Evolutionary conservation across 2,888 invertebrate genomes (phyloP), one percentile per base, ranked within the genome.

Genomic region (Phengaris arion): DNA sequence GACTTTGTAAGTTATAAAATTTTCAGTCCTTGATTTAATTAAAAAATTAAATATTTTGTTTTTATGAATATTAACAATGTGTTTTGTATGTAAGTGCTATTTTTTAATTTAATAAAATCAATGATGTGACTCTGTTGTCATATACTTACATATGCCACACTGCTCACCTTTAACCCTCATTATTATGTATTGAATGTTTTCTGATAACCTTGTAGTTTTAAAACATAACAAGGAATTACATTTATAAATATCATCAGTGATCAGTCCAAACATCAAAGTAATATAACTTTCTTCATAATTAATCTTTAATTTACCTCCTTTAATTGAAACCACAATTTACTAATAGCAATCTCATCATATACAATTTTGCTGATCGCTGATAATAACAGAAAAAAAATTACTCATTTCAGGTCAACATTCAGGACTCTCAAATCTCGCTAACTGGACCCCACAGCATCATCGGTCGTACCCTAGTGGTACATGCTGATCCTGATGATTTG

Each of bases 401-500:
- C 22, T 22, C 22, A 22, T 22, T 77, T 35, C 84, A 93, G 93
- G 91, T 94, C 1, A 86, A 86, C 84, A 87, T 93, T 79, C 85
- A 92, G 78, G 94, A 94, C 81, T 82, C 82, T 0, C 81, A 82
- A 80, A 93, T 94, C 78, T 92, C 94, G 0, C 83, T 94, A 74
- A 51, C 78, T 64, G 98, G 98, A 2, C 90, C 94, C 10, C 94
- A 96, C 85, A 97, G 94, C 90, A 96, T 98, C 83, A 89, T 98
- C 74, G 98, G 98, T 3, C 96, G 98, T 84, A 97, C 97, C 6
- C 89, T 98, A 80, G 98, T 98, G 70, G 97, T 99, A 8, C 99
- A 99, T 88, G 98, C 97, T 68, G 98, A 98, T 91, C 95, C 96
- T 0, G 99, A 99, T 92, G 99, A 99, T 90, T 93, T 99, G 77